phyloP scores from a whole-genome alignment of 2,888 invertebrate species.

The Trachelus stipa region DNA sequence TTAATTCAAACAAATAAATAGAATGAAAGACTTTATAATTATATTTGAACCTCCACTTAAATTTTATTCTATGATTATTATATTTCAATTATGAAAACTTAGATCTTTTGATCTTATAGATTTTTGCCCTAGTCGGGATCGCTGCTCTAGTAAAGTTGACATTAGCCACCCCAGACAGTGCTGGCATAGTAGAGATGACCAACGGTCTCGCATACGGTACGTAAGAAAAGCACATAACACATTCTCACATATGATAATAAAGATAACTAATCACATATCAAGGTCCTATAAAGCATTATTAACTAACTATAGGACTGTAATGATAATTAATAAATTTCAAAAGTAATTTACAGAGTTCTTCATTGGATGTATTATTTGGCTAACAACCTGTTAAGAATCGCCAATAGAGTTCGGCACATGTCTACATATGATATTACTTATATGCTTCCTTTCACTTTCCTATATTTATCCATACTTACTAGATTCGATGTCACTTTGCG shows the following conservation, averaged over 20 bases:
- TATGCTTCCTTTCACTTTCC: constrained; percentile 14
- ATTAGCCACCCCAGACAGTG: constrained; percentile 57
- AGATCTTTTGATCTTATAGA: constrained; percentile 9
- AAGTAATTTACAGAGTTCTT: not conserved
- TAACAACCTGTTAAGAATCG: not conserved
- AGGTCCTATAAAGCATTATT: not conserved
- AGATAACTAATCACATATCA: not conserved
- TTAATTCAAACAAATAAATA: too few relatives aligned
- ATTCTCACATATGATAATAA: not conserved
- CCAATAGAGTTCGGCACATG: constrained; percentile 10
- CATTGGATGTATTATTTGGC: not conserved
- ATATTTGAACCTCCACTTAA: too few relatives aligned
- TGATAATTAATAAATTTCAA: not conserved
- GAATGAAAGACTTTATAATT: too few relatives aligned
- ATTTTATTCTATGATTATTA: not conserved
- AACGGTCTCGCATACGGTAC: constrained; percentile 65
- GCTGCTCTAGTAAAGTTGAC: constrained; percentile 24
- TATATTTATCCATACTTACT: constrained; percentile 23
- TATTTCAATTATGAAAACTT: too few relatives aligned
- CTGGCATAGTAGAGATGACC: constrained; percentile 63
- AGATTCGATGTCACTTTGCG: not conserved
- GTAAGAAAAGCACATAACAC: constrained; percentile 18
- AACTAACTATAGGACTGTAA: not conserved
- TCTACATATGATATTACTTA: not conserved
- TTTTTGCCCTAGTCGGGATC: constrained; percentile 31